Evolutionary conservation across 2,888 invertebrate species (phyloP).

Genomic region (Ptychoptera albimana): DNA sequence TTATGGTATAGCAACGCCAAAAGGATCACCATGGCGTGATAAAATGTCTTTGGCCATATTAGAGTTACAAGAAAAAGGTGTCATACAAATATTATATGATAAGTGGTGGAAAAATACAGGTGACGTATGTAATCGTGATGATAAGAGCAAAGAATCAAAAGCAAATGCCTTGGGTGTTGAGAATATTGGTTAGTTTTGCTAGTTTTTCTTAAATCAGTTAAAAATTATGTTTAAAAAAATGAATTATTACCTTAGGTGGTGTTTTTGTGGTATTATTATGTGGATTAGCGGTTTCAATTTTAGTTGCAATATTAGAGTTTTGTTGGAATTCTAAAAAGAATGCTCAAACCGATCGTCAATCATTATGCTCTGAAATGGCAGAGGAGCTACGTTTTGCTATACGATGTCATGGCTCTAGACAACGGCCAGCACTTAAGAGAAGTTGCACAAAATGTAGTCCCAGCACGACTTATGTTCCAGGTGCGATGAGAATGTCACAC

Average conservation of each 20-base stretch:
- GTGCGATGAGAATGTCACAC: constrained; percentile 19
- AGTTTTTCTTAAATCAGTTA: neutral
- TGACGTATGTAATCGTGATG: constrained; percentile 75
- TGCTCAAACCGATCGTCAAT: constrained; percentile 67
- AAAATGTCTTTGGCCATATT: constrained; percentile 87
- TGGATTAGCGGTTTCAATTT: constrained; percentile 76
- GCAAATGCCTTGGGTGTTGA: constrained; percentile 77
- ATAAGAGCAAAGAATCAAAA: constrained; percentile 78
- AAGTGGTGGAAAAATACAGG: constrained; percentile 99
- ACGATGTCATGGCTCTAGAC: constrained; percentile 68
- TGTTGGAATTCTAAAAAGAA: constrained; percentile 88
- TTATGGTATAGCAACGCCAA: constrained; percentile 94
- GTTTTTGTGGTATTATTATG: constrained; percentile 93
- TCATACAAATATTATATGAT: constrained; percentile 82
- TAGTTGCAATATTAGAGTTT: constrained; percentile 87
- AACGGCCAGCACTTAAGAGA: constrained; percentile 61
- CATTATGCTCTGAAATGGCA: constrained; percentile 86
- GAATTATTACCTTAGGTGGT: constrained; percentile 45
- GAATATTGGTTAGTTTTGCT: constrained; percentile 48
- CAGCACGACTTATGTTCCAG: constrained; percentile 55
- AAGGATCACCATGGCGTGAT: constrained; percentile 94
- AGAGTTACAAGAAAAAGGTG: constrained; percentile 88
- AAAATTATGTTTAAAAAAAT: neutral
- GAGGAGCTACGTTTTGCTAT: constrained; percentile 85
- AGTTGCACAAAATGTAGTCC: constrained; percentile 64